phyloP scores from a whole-genome alignment of 2,888 invertebrate species.

The Athetis lepigone region DNA sequence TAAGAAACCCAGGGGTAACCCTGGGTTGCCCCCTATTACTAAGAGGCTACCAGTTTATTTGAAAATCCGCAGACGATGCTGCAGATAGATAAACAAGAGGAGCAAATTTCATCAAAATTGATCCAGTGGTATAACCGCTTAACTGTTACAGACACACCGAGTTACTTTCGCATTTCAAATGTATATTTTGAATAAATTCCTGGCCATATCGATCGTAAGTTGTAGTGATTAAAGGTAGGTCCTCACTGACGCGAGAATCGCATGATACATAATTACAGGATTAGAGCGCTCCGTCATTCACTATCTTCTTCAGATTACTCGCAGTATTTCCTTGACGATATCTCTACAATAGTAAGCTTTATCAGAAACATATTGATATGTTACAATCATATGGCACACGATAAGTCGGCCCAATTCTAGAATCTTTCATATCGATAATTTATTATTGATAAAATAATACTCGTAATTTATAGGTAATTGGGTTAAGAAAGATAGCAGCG shows the following conservation, averaged over 20 bases:
- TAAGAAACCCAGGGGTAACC: too few relatives aligned
- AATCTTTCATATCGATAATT: slow-evolving; percentile 67
- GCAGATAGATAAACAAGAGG: too few relatives aligned
- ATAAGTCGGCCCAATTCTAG: slow-evolving; percentile 71
- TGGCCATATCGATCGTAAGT: too few relatives aligned
- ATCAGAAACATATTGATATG: slow-evolving; percentile 52
- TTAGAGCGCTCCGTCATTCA: slow-evolving; percentile 29
- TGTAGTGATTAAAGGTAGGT: slow-evolving; percentile 15
- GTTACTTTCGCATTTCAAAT: too few relatives aligned
- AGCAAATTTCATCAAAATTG: too few relatives aligned
- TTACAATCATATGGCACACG: slow-evolving; percentile 58
- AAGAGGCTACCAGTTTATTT: too few relatives aligned
- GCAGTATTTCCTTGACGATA: slow-evolving; percentile 60
- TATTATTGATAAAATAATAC: slow-evolving; percentile 70
- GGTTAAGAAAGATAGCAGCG: slow-evolving; percentile 75
- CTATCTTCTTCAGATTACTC: slow-evolving; percentile 38
- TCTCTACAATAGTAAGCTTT: slow-evolving; percentile 38
- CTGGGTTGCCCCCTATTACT: too few relatives aligned
- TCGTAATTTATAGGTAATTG: slow-evolving; percentile 82
- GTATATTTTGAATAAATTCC: too few relatives aligned
- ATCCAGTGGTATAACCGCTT: too few relatives aligned
- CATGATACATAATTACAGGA: slow-evolving; percentile 15
- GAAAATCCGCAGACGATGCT: too few relatives aligned
- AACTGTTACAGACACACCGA: too few relatives aligned
- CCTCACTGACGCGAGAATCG: slow-evolving; percentile 5